Base-by-base conservation (phyloP, 1,140 invertebrate genomes). In the Diorhabda sublineata region DNA sequence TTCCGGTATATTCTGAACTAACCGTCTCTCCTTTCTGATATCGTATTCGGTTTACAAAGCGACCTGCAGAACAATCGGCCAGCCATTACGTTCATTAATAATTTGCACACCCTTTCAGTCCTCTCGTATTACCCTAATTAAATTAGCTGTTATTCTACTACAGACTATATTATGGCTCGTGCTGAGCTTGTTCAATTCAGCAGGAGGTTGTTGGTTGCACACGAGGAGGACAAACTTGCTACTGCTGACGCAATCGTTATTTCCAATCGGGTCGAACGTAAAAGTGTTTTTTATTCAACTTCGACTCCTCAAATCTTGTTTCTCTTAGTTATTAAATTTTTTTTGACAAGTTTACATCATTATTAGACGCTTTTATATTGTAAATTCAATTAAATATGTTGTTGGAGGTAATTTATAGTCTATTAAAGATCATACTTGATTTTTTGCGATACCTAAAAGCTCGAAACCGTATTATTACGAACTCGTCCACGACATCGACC, bases 21-120 rank as follows among this genome's bases (percentile, higher is more conserved):
- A 8, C 47, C 6, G 6, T 52, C 47, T 52, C 47, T 52, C 47
- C 47, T 52, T n/a, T 6, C 47, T 52, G 6, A 52, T 52, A 52
- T 6, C 6, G 47, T 59, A 59, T 61, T 42, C 59, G 8, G 42
- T 61, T 61, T 61, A 61, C 59, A 61, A 41, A 61, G 59, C 59
- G 11, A 11, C 62, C 41, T 47, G 44, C 63, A 66, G 47, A 52
- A 52, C 70, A 71, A 69, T 71, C 67, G 59, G 44, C 67, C 58
- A 69, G 56, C 66, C 70, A 69, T 66, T 69, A 69, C 58, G 70
- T 58, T 71, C 70, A 71, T 71, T 69, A 71, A 71, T 71, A 71
- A 71, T 71, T 69, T 68, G 69, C 67, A 59, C 67, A 73, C 66
- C 71, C 71, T 73, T 73, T 73, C 71, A 73, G 69, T 68, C 66